phyloP scores from a whole-genome alignment of 2,888 invertebrate genomes.

The Coecobrya sp. region DNA sequence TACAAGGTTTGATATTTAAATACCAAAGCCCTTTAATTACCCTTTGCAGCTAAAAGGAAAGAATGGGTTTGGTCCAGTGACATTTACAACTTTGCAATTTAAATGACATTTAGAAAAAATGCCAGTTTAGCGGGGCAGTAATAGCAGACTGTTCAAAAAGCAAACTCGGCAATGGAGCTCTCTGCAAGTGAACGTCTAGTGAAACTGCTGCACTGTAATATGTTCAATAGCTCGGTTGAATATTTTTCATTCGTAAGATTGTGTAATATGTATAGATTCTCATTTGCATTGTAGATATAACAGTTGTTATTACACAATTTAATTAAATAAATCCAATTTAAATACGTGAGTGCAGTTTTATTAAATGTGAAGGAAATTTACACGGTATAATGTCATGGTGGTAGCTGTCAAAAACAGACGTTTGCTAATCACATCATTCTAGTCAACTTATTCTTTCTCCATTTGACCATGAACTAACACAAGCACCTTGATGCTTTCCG shows the following conservation, averaged over 20 bases:
- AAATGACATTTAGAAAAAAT: slow-evolving; percentile 45
- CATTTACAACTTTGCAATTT: slow-evolving; percentile 40
- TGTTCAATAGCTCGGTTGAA: too few relatives aligned
- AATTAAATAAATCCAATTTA: too few relatives aligned
- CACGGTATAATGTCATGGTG: neutral
- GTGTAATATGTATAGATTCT: too few relatives aligned
- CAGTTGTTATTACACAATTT: too few relatives aligned
- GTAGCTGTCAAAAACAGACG: neutral
- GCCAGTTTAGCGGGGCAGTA: slow-evolving; percentile 1
- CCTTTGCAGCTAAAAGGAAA: slow-evolving; percentile 1
- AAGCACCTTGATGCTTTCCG: neutral
- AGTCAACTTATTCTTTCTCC: neutral
- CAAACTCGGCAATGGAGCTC: too few relatives aligned
- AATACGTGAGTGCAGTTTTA: neutral
- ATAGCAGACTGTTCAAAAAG: neutral
- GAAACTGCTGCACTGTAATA: too few relatives aligned
- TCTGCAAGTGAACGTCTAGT: too few relatives aligned
- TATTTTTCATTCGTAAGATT: too few relatives aligned
- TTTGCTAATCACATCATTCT: neutral
- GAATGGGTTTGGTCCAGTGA: slow-evolving; percentile 12
- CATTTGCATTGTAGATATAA: too few relatives aligned
- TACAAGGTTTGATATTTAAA: slow-evolving; percentile 40
- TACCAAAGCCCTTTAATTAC: slow-evolving; percentile 42
- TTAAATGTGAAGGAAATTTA: neutral
- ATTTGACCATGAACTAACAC: neutral